phyloP scores from a whole-genome alignment of 2,113 vertebrate species.

The Sinocyclocheilus anophthalmus region DNA sequence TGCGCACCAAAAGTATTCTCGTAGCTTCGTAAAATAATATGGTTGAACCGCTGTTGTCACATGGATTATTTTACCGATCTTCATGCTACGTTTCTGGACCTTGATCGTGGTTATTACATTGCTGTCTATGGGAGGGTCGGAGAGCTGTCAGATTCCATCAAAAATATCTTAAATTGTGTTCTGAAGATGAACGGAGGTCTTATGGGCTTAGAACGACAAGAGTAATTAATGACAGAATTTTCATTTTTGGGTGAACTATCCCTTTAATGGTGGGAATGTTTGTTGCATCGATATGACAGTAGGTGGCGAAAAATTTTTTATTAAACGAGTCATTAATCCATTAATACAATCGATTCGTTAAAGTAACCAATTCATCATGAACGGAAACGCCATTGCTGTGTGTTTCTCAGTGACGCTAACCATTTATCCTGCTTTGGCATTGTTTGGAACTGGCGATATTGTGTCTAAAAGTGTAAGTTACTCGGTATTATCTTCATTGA shows the following conservation, averaged over 20 bases:
- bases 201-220: too few species aligned
- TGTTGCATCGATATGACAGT: background rate
- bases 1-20: too few species aligned
- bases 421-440: background rate
- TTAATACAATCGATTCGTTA: background rate
- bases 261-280: background rate
- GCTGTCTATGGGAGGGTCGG: too few species aligned
- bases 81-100: too few species aligned
- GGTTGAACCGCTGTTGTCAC: too few species aligned
- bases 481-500: background rate
- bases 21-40: too few species aligned
- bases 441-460: background rate
- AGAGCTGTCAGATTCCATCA: too few species aligned
- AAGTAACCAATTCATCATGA: background rate
- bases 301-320: background rate
- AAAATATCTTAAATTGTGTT: too few species aligned
- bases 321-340: background rate
- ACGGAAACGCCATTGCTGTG: background rate
- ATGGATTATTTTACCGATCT: too few species aligned
- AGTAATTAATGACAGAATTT: too few species aligned
- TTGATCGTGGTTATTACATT: too few species aligned
- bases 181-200: too few species aligned
- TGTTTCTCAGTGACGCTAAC: background rate
- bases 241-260: background rate
- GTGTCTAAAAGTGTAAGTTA: background rate